Percentiles rank a stretch among this genome's conserved stretches.
phyloP scores from a whole-genome alignment of 2,113 vertebrate genomes.

The Oryzias melastigma region DNA sequence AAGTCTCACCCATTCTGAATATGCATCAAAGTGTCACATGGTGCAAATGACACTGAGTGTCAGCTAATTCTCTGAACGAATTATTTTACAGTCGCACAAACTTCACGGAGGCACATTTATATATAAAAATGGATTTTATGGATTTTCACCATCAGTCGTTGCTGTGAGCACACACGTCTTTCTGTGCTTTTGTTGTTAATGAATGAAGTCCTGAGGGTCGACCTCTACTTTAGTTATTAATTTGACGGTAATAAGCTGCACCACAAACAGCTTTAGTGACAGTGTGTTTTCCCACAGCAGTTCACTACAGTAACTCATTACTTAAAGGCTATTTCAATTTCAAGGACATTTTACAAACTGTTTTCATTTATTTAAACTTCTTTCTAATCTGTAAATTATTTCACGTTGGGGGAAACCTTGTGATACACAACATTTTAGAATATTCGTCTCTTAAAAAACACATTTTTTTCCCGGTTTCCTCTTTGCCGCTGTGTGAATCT shows the following conservation, averaged over 20 bases:
- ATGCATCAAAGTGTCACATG: slow-evolving; percentile 15
- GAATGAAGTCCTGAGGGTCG: slow-evolving; percentile 24
- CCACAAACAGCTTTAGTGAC: slow-evolving; percentile 8
- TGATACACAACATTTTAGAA: too few relatives aligned
- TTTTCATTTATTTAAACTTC: too few relatives aligned
- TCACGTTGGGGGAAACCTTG: too few relatives aligned
- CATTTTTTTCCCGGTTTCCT: too few relatives aligned
- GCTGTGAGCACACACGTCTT: background rate
- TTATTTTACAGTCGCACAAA: background rate
- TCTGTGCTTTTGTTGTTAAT: background rate
- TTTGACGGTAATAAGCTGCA: slow-evolving; percentile 5
- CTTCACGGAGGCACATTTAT: too few relatives aligned
- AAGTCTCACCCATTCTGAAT: slow-evolving; percentile 33
- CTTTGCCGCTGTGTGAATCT: too few relatives aligned
- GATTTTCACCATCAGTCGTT: slow-evolving; percentile 2
- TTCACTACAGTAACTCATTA: slow-evolving; percentile 15
- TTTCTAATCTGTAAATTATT: too few relatives aligned
- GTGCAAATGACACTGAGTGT: slow-evolving; percentile 16
- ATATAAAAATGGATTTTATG: slow-evolving; percentile 3
- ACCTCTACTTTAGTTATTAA: slow-evolving; percentile 17
- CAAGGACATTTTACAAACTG: too few relatives aligned
- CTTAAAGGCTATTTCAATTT: slow-evolving; percentile 5
- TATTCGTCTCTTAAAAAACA: too few relatives aligned
- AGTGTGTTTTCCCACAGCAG: slow-evolving; percentile 12
- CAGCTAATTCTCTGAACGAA: slow-evolving; percentile 6